A percentile compares a stretch with the other conserved stretches of the same genome.
Evolutionary conservation across 1,140 invertebrate species (phyloP).

Genomic region (Dendrolimus kikuchii): DNA sequence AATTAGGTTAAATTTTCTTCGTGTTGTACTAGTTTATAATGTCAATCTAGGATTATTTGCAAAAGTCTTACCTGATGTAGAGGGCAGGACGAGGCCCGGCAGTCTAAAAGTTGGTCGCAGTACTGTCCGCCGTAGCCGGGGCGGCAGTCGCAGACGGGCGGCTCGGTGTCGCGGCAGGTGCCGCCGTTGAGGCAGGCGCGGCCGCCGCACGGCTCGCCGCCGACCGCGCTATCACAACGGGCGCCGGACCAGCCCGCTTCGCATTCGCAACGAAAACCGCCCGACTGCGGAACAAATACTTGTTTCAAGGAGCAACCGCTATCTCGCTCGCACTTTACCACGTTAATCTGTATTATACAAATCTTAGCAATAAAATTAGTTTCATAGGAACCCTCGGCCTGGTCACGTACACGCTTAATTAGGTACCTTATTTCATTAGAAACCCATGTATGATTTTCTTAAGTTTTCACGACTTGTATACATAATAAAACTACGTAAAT

Average conservation of each 20-base stretch:
- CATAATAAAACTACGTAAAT: too few relatives aligned
- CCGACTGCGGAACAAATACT: constrained; percentile 48
- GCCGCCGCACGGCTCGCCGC: constrained; percentile 23
- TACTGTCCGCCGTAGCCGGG: constrained; percentile 81
- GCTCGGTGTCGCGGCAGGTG: constrained; percentile 74
- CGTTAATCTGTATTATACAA: too few relatives aligned
- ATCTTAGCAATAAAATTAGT: too few relatives aligned
- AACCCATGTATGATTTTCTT: too few relatives aligned
- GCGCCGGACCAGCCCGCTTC: constrained; percentile 79
- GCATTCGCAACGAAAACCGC: constrained; percentile 82
- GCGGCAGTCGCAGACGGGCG: constrained; percentile 81
- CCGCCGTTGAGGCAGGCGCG: constrained; percentile 85
- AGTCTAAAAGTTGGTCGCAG: constrained; percentile 85
- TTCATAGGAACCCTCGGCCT: too few relatives aligned
- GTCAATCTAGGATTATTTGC: too few relatives aligned
- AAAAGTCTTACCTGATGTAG: constrained; percentile 28
- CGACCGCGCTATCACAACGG: constrained; percentile 71
- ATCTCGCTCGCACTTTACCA: too few relatives aligned
- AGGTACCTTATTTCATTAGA: too few relatives aligned
- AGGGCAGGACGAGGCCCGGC: constrained; percentile 62
- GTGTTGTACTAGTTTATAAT: too few relatives aligned
- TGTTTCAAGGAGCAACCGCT: not conserved
- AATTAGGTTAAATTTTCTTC: too few relatives aligned
- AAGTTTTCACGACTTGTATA: too few relatives aligned
- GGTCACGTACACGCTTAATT: too few relatives aligned